Percentiles rank a stretch among this genome's conserved stretches.
These are phyloP conservation scores for Rynchops niger DNA, from an alignment of 2,113 vertebrate species.

Conservation along the genomic window DNA sequence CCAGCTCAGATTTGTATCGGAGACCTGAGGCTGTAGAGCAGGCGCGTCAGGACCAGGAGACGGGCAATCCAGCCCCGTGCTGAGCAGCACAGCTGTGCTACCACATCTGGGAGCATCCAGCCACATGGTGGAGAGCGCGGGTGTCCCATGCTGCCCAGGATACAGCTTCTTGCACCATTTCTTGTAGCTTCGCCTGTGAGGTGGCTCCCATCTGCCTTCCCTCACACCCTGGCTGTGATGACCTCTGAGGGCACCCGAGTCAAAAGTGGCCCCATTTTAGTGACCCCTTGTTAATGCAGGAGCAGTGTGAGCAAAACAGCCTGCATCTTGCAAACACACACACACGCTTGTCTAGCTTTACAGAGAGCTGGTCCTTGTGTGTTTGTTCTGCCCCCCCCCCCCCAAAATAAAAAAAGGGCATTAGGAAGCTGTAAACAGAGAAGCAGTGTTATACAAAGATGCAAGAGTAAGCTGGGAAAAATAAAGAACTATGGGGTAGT, in stretches of 20 bases:
- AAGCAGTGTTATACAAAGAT: background rate
- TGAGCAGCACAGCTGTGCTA: background rate
- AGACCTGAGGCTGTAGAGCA: background rate
- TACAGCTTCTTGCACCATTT: background rate
- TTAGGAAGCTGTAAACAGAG: background rate
- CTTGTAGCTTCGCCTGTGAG: background rate
- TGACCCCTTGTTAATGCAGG: background rate
- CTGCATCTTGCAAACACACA: background rate
- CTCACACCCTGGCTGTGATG: background rate
- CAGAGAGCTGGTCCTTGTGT: background rate
- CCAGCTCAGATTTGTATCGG: background rate
- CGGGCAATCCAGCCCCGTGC: background rate
- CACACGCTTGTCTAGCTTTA: background rate
- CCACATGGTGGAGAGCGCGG: fast-evolving
- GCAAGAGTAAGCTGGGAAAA: background rate
- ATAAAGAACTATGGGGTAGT: background rate
- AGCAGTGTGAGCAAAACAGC: background rate
- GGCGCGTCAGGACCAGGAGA: background rate
- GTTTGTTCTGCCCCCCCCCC: background rate
- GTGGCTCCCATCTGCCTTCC: background rate
- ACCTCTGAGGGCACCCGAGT: background rate
- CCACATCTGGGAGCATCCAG: background rate
- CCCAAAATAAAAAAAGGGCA: background rate
- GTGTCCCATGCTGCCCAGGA: background rate
- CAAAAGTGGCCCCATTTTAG: background rate